phyloP scores from a whole-genome alignment of 1,140 invertebrate species.

The Dendroctonus ponderosae region DNA sequence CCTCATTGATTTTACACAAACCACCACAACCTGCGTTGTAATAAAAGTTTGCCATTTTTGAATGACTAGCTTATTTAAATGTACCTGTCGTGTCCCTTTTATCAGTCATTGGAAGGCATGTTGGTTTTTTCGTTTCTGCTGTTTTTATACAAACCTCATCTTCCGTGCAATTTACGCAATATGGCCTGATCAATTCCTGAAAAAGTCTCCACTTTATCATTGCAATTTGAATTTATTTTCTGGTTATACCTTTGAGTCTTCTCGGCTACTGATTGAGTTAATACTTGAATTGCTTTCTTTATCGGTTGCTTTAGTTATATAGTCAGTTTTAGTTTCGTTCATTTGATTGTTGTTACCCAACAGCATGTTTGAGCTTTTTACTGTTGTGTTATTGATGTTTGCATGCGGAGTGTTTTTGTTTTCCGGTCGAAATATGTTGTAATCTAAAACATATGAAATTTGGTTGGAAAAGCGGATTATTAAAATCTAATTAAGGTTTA shows the following conservation, averaged over 20 bases:
- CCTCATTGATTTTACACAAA: conserved; percentile 64
- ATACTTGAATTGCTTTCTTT: background rate
- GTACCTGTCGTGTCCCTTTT: conserved; percentile 62
- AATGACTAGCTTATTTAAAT: background rate
- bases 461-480: background rate
- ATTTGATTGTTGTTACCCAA: too few relatives aligned
- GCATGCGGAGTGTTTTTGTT: conserved; percentile 17
- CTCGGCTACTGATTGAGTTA: background rate
- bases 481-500: too few relatives aligned
- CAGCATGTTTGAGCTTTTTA: background rate
- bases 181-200: conserved; percentile 3
- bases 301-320: conserved; percentile 1
- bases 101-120: conserved; percentile 61
- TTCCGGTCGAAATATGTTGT: conserved; percentile 16
- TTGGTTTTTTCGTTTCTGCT: conserved; percentile 49
- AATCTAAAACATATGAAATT: conserved; percentile 5
- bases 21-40: conserved; percentile 61
- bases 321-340: too few relatives aligned
- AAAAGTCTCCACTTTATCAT: conserved; percentile 1
- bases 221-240: background rate
- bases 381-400: conserved; percentile 6
- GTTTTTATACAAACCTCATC: conserved; percentile 45
- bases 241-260: background rate
- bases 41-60: background rate
- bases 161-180: conserved; percentile 19